Base-by-base conservation (phyloP, 2,888 invertebrate species). In the Erynnis tages region DNA sequence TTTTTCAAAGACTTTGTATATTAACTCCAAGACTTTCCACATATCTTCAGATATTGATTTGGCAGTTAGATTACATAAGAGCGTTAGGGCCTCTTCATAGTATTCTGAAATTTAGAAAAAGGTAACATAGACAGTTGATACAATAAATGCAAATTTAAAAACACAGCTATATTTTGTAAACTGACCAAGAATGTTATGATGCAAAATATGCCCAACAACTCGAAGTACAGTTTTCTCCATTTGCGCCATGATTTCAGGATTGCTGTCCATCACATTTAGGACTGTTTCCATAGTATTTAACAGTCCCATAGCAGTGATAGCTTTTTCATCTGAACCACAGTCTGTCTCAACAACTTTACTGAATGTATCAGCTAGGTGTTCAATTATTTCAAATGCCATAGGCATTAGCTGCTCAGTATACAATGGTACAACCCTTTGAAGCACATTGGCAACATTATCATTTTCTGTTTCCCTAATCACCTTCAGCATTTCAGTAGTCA, bases 401-500 rank as follows among this genome's bases (percentile, higher is more conserved):
- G 98, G 96, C 72, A 94, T 92, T 56, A 99, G 85, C 73, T 98
- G 96, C 60, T 96, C 94, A 0, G 95, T 94, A 75, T 96, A 99
- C 25, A 95, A 92, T 70, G 96, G 97, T 10, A 98, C 97, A 62
- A 97, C 92, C 79, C 96, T 97, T 77, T 99, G 99, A 91, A 99
- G 93, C 0, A 98, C 98, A 68, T 94, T 95, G 0, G 98, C 98
- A 58, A 99, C 91, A 79, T 99, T 99, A 77, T 99, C 99, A 77
- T 97, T 98, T 84, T 98, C 98, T 0, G 99, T 99, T 84, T 98
- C 96, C 13, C 98, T 92, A 48, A 99, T 96, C 34, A 99, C 94
- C 59, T 95, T 94, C 45, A 99, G 86, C 47, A 99, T 85, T 79
- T 98, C 97, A 57, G 95, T 90, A 0, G 96, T 95, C 34, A 97